Evolutionary conservation across 2,888 invertebrate genomes (phyloP), one percentile per base, ranked within the genome.

Genomic region (Imbricaverruca yamaguchii): DNA sequence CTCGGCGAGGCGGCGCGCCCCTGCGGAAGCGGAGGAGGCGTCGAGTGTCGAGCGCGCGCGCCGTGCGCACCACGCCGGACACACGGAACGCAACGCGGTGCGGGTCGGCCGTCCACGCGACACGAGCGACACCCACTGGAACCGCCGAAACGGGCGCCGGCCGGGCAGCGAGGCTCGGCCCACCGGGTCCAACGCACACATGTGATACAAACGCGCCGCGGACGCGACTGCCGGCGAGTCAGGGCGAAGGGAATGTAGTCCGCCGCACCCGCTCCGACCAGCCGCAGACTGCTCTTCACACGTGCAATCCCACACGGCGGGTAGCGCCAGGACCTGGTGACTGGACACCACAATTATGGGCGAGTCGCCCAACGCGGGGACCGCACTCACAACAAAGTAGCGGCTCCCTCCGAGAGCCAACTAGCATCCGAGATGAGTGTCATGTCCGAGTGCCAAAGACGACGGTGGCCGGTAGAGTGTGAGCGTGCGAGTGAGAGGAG

Each of bases 361-460:
- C 39, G 39, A 39, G 39, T 4, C 39, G 39, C 39, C 39, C 39
- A 39, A 39, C 39, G 39, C 39, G 39, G 39, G 39, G 39, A 4
- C 39, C 39, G 39, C 39, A 39, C 39, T 1, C 39, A 39, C 39
- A 4, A 39, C 39, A 39, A 4, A 39, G 39, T 39, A 39, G 39
- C 39, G 39, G 39, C 39, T 39, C 2, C 39, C 39, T 39, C 39
- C 39, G 39, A 39, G 39, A 39, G 39, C 39, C 39, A 39, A 39
- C 39, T n/a, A 39, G 39, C 39, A 4, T 4, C 2, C 39, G 39
- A 39, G 39, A 39, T 1, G 1, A 39, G 39, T 39, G 39, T 39
- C 39, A 39, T 39, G 39, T 39, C 39, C 39, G 39, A 74, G 74
- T 74, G 74, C 74, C 74, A 74, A 74, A 74, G 74, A 74, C 15